Conservation (phyloP, 2,113 vertebrate species). For the Bubo blakistoni region DNA sequence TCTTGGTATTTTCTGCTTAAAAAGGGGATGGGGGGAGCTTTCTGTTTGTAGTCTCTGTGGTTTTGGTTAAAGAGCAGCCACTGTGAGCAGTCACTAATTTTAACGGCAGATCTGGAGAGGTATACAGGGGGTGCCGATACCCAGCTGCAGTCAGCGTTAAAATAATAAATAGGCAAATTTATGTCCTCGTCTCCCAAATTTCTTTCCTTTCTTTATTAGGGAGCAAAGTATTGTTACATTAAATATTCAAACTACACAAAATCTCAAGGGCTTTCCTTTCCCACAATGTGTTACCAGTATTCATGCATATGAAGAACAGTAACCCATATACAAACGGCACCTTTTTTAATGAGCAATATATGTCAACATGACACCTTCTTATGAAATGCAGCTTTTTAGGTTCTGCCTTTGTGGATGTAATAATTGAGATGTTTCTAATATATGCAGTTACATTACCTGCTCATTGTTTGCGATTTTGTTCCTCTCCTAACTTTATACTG, state of each 20-base stretch:
- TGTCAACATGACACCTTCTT: conserved; percentile 69
- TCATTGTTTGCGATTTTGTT: conserved; percentile 46
- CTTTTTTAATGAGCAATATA: conserved; percentile 71
- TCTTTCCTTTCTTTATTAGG: conserved; percentile 58
- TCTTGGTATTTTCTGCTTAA: background rate
- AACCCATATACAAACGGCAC: conserved; percentile 60
- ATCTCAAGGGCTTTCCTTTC: conserved; percentile 64
- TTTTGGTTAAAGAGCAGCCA: conserved; percentile 30
- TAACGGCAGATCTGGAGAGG: background rate
- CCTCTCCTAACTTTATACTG: conserved; percentile 26
- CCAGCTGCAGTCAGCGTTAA: background rate
- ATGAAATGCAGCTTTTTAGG: conserved; percentile 63
- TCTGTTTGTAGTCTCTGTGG: background rate
- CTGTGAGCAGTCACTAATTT: background rate
- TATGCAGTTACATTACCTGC: conserved; percentile 61
- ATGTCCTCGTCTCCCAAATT: conserved; percentile 50
- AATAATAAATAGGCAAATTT: conserved; percentile 43
- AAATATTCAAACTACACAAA: conserved; percentile 67
- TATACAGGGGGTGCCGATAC: background rate
- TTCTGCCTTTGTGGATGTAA: conserved; percentile 67
- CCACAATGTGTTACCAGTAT: conserved; percentile 54
- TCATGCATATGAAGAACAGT: conserved; percentile 69
- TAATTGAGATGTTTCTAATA: conserved; percentile 72
- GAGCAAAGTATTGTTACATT: conserved; percentile 64
- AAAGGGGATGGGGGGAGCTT: background rate